Evolutionary conservation across 2,113 vertebrate species (phyloP), one percentile per base, ranked within the genome.

Genomic region (Alethe diademata): DNA sequence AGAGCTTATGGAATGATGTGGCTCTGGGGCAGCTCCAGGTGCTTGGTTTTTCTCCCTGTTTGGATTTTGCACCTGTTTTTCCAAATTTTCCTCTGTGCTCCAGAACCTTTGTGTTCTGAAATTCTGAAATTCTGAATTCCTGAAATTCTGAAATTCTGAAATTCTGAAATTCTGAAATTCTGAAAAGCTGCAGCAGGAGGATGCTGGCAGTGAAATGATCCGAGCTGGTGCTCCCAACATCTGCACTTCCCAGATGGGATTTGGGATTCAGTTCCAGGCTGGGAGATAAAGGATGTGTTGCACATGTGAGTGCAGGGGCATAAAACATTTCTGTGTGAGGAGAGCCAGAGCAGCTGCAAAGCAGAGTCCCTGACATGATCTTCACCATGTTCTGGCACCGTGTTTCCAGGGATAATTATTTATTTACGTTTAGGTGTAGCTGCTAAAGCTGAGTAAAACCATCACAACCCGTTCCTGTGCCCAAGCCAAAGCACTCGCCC

Each of bases 241-340:
- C 96, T 96, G 93, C 62, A 1, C 28, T 61, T 57, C 18, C 91
- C 93, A 95, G 94, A 45, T 92, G 93, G 61, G 94, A 61, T 66
- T 19, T 0, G 8, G 86, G 31, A 1, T 61, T 70, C 31, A 33
- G 89, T 56, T n/a, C 92, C 88, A 35, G n/a, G 81, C 71, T 51
- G 81, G 74, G 88, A 87, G 92, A 88, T 95, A 14, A 79, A 93
- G 95, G 69, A 79, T 92, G 95, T 78, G 90, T 11, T 93, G 87
- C 93, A 95, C 90, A 43, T 87, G 87, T 47, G 86, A 70, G 65
- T 35, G 67, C 89, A 86, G 14, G 53, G 60, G 38, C 58, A 58
- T 43, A 33, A 85, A 91, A 43, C 53, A 13, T 36, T 35, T 14
- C 19, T 14, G 36, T 26, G 28, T 43, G 51, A 45, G 18, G 20